Evolutionary conservation across 2,888 invertebrate species (phyloP).

Genomic region (Argyresthia goedartella): DNA sequence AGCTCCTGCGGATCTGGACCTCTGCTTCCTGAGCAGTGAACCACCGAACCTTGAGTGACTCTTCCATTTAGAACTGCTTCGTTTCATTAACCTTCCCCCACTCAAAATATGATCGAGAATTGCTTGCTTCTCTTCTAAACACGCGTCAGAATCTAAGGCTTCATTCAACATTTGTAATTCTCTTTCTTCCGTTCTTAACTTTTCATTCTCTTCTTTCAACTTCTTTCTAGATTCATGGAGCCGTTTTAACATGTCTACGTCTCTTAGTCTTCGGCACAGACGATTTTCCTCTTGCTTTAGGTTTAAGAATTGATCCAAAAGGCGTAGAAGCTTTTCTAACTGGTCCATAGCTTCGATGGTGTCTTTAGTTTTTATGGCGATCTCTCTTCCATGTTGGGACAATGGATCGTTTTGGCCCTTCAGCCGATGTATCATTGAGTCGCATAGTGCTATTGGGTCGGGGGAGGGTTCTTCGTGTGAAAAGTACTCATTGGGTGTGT

Average conservation of each 20-base stretch:
- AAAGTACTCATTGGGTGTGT: slow-evolving; percentile 26
- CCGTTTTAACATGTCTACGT: slow-evolving; percentile 79
- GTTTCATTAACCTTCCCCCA: slow-evolving; percentile 62
- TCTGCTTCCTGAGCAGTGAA: slow-evolving; percentile 67
- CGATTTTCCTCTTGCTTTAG: slow-evolving; percentile 79
- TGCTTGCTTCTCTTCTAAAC: slow-evolving; percentile 73
- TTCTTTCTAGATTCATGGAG: slow-evolving; percentile 72
- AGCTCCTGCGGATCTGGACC: slow-evolving; percentile 75
- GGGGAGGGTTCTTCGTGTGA: slow-evolving; percentile 9
- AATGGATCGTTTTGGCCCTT: slow-evolving; percentile 52
- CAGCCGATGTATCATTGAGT: slow-evolving; percentile 48
- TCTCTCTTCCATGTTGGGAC: slow-evolving; percentile 64
- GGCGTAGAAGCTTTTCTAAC: slow-evolving; percentile 80
- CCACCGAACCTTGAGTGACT: slow-evolving; percentile 55
- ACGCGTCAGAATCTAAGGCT: slow-evolving; percentile 68
- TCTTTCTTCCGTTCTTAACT: slow-evolving; percentile 38
- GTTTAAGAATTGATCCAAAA: slow-evolving; percentile 82
- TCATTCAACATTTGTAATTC: slow-evolving; percentile 56
- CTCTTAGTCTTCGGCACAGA: slow-evolving; percentile 76
- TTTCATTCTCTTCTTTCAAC: slow-evolving; percentile 50
- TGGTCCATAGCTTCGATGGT: slow-evolving; percentile 81
- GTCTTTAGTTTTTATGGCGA: slow-evolving; percentile 69
- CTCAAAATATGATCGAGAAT: slow-evolving; percentile 75
- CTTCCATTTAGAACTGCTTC: slow-evolving; percentile 64
- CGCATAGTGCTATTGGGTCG: slow-evolving; percentile 47